These are phyloP conservation scores for Agrypnus murinus DNA, from an alignment of 2,888 invertebrate genomes.

Conservation along the genomic window DNA sequence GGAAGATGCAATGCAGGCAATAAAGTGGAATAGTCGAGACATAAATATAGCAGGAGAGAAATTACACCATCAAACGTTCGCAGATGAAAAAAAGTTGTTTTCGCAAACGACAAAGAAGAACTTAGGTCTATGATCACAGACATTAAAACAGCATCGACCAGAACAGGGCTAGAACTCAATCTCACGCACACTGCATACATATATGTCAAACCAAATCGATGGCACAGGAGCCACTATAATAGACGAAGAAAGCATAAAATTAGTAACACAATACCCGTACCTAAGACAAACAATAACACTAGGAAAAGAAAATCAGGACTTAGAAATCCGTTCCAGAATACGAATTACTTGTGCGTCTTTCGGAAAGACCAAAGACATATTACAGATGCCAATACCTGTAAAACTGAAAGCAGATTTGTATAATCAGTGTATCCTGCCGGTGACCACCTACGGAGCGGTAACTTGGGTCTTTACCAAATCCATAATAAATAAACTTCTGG, in stretches of 20 bases:
- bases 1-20: neutral
- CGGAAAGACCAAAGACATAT: no score
- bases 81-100: neutral
- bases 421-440: no score
- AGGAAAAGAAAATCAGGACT: no score
- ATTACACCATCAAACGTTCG: constrained; percentile 9
- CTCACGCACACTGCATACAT: neutral
- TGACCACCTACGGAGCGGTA: no score
- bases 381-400: no score
- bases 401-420: no score
- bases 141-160: neutral
- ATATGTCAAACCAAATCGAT: neutral
- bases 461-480: no score
- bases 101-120: constrained; percentile 10
- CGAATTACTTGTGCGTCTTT: no score
- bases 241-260: no score
- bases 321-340: neutral
- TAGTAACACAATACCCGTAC: neutral
- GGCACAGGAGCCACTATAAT: neutral
- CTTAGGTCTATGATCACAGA: neutral
- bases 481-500: no score
- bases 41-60: neutral
- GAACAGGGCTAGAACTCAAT: constrained; percentile 3
- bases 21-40: neutral
- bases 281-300: neutral